Evolutionary conservation across 2,797 vertebrate species (phyloP), one percentile per base, ranked within the genome.

Genomic region (Ispidina picta): DNA sequence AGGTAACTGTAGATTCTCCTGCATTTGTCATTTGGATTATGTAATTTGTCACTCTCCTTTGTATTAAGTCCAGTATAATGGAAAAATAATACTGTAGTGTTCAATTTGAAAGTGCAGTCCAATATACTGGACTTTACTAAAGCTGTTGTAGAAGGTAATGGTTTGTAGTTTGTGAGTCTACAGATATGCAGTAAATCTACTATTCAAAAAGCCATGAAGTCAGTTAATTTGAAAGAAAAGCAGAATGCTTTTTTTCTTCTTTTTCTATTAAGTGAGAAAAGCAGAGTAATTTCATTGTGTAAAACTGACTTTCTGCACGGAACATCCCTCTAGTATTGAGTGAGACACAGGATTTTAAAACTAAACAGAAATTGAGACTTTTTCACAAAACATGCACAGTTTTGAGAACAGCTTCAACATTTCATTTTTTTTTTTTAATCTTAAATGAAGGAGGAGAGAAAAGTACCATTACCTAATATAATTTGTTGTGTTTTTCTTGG

Each of bases 201-300:
- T 54, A 37, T 59, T 88, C 11, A n/a, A 29, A 88, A 83, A 70
- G 9, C 9, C 23, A 26, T 33, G 43, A 81, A 46, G 25, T 52
- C 54, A 28, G 10, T 44, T 72, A 39, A 71, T 73, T 83, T 66
- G 29, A 73, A 88, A 73, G 28, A 76, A 88, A 80, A 33, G 3
- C 7, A 7, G 48, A 33, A 10, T 23, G 2, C 16, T 2, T 39
- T 21, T 35, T 0, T 26, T n/a, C 16, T 39, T 2, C 4, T 15
- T 1, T 5, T 11, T 33, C 4, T 25, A 80, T 65, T 26, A 58
- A 39, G 56, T 9, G 3, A 54, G 15, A 54, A 43, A 83, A 58
- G 28, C 29, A 59, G 64, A 55, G 22, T 49, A 46, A 52, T 88
- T 79, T 85, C 55, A 26, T 28, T 17, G 28, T 82, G 20, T 71